Percentiles rank a stretch among this genome's conserved stretches.
These are phyloP conservation scores for Xyliphius kryptos DNA, from an alignment of 2,113 vertebrate genomes.

Conservation along the genomic window DNA sequence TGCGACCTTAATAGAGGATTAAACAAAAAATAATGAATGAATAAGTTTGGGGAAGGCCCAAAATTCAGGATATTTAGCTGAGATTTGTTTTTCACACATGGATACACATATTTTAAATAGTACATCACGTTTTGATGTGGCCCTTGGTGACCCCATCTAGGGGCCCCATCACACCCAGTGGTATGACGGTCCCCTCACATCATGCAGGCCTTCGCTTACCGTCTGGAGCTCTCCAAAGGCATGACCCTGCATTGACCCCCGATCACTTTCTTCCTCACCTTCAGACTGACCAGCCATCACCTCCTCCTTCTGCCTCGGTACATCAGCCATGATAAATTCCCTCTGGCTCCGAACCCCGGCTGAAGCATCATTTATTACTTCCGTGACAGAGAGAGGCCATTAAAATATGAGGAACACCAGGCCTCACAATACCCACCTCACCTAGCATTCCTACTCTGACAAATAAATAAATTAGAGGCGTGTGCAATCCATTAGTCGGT, in stretches of 20 bases:
- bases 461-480: slow-evolving; percentile 42
- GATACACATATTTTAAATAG: no score
- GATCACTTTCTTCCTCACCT: slow-evolving; percentile 30
- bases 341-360: slow-evolving; percentile 23
- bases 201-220: no score
- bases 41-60: no score
- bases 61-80: no score
- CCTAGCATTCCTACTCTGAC: slow-evolving; percentile 17
- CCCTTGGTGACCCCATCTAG: no score
- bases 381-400: slow-evolving; percentile 18
- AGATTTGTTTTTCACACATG: no score
- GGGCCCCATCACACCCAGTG: no score
- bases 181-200: no score
- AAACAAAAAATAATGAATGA: no score
- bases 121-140: no score
- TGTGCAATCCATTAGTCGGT: slow-evolving; percentile 60
- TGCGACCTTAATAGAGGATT: no score
- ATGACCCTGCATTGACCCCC: slow-evolving; percentile 24
- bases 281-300: slow-evolving; percentile 34
- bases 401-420: slow-evolving; percentile 38
- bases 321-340: slow-evolving; percentile 35
- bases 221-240: slow-evolving; percentile 11
- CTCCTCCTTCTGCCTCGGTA: slow-evolving; percentile 19
- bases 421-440: slow-evolving; percentile 16
- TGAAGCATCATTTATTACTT: slow-evolving; percentile 40